Base-by-base conservation (phyloP, 1,140 invertebrate species). In the Eriocheir sinensis region DNA sequence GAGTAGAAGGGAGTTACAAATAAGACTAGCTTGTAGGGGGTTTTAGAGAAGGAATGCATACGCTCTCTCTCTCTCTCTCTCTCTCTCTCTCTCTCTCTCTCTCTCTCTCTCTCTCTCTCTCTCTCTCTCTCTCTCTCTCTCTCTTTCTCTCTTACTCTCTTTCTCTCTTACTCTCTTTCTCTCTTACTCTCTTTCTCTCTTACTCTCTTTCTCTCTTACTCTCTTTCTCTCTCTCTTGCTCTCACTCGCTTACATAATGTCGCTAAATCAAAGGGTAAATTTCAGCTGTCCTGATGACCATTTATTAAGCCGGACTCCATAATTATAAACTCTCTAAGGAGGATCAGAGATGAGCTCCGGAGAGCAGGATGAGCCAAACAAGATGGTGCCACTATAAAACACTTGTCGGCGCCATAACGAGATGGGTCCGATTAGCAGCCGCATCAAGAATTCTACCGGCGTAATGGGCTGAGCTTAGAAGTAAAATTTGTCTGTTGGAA, bases 11-110 rank as follows among this genome's bases (percentile, higher is more conserved):
- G 36, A 17, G 80, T 83, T 83, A 83, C 15, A n/a, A 21, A 34
- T 1, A 12, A 21, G 4, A 91, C n/a, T 85, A 85, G 17, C 15
- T 85, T 36, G 32, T 17, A 36, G 0, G 44, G 15, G 44, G 15
- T 48, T 48, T 15, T 6, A 48, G 44, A 48, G 44, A 48, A 6
- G 44, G 44, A 48, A 48, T 4, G 44, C 44, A 6, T 48, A 48
- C 4, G 44, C 44, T 48, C 44, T 48, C 44, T n/a, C 80, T 48
- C 44, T 48, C 44, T 48, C 44, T 85, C 81, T 85, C 32, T 36
- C 81, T 85, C 81, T 85, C 81, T 85, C 81, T 85, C 81, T 85
- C 81, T 85, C 81, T 85, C 81, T 85, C 81, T 85, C 81, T 85
- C 81, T 85, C 81, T 85, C 81, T 85, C 81, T 85, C 81, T 85